phyloP scores from a whole-genome alignment of 30 jellyfish, hydroid and myxozoan species.

The Hydractinia symbiolongicarpus region DNA sequence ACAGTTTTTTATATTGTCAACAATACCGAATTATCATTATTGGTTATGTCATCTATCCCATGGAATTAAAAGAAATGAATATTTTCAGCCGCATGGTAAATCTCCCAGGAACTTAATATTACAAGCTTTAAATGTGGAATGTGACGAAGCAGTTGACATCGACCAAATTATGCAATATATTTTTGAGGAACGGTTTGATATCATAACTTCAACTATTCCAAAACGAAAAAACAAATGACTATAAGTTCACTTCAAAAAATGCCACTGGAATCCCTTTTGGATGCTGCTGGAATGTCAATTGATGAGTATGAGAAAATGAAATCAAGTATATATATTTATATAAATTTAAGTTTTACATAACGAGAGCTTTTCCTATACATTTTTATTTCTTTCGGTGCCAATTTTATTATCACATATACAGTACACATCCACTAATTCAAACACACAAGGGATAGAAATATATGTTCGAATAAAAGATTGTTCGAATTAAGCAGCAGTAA shows the following conservation, averaged over 20 bases:
- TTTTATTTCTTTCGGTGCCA: too few relatives aligned
- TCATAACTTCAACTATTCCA: not conserved
- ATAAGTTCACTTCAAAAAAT: not conserved
- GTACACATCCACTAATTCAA: too few relatives aligned
- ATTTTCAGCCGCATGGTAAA: not conserved
- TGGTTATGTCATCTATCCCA: not conserved
- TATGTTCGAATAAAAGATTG: too few relatives aligned
- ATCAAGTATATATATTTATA: not conserved
- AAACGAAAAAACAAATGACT: not conserved
- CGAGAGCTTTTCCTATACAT: too few relatives aligned
- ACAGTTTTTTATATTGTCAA: not conserved
- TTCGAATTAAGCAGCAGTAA: too few relatives aligned
- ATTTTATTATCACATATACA: too few relatives aligned
- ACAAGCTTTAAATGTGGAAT: not conserved
- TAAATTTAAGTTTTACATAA: too few relatives aligned
- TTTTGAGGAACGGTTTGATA: not conserved
- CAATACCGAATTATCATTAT: conserved; percentile 2
- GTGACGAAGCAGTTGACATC: not conserved
- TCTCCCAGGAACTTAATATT: conserved; percentile 8
- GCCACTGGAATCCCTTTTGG: not conserved
- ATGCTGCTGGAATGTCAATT: not conserved
- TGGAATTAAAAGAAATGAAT: conserved; percentile 4
- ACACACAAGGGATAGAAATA: too few relatives aligned
- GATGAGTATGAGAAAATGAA: conserved; percentile 6
- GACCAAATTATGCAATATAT: not conserved